Percentiles rank a stretch among this genome's conserved stretches.
phyloP scores from a whole-genome alignment of 1,140 invertebrate genomes.

The Contarinia nasturtii region DNA sequence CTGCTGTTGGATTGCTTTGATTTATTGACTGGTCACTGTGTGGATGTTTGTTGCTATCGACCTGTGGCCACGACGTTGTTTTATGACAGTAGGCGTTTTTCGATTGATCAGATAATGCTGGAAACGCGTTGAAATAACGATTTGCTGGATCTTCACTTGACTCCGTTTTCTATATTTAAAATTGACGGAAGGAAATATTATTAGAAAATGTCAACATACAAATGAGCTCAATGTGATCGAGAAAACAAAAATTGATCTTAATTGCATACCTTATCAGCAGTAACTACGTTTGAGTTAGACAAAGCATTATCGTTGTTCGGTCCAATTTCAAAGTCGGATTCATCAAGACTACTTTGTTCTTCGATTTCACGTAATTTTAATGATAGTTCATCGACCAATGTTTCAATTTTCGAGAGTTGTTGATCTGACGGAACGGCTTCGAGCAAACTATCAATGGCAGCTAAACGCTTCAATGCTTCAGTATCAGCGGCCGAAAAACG shows the following conservation, averaged over 20 bases:
- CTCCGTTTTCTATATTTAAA: background rate
- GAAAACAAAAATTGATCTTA: no score
- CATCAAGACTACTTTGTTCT: slow-evolving; percentile 9
- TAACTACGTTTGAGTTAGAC: no score
- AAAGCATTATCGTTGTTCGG: background rate
- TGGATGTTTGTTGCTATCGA: background rate
- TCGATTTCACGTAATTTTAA: slow-evolving; percentile 25
- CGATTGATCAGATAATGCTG: slow-evolving; percentile 7
- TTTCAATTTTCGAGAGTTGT: slow-evolving; percentile 27
- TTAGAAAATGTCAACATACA: no score
- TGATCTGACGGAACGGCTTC: slow-evolving; percentile 27
- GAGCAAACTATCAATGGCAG: slow-evolving; percentile 32
- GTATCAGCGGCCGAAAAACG: slow-evolving; percentile 14
- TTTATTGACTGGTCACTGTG: background rate
- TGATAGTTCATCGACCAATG: slow-evolving; percentile 29
- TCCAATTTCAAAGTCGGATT: background rate
- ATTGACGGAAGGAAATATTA: no score
- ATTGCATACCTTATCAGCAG: no score
- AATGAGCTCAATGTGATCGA: no score
- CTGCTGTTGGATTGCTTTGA: background rate
- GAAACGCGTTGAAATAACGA: slow-evolving; percentile 9
- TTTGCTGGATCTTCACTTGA: slow-evolving; percentile 7
- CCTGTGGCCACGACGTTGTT: slow-evolving; percentile 7
- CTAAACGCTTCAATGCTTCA: slow-evolving; percentile 29
- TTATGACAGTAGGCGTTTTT: slow-evolving; percentile 3